A percentile compares a stretch with the other conserved stretches of the same genome.
These are phyloP conservation scores for Cryptoprocta ferox DNA, from an alignment of 2,797 vertebrate genomes.

Conservation along the genomic window DNA sequence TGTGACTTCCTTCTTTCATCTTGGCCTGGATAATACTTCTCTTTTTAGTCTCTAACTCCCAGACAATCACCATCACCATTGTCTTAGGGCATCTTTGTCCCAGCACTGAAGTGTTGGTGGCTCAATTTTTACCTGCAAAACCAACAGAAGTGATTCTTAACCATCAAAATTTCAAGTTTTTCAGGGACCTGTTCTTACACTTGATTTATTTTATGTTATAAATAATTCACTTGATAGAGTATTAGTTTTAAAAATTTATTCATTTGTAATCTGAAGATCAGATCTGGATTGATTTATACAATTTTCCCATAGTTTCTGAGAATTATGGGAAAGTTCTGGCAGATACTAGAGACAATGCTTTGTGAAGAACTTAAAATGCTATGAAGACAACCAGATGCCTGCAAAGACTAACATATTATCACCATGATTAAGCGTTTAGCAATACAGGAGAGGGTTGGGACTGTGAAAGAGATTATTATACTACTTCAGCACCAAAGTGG, in stretches of 20 bases:
- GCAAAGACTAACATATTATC: neutral
- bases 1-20: neutral
- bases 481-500: neutral
- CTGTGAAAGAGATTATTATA: neutral
- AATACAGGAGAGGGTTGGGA: neutral
- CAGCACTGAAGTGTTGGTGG: neutral
- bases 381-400: neutral
- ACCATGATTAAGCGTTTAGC: neutral
- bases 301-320: neutral
- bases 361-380: neutral
- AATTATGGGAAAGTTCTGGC: neutral
- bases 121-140: neutral
- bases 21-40: neutral
- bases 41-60: neutral
- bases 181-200: neutral
- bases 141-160: neutral
- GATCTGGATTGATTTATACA: neutral
- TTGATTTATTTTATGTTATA: neutral
- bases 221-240: neutral
- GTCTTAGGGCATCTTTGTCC: neutral
- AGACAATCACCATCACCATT: rapidly evolving
- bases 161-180: neutral
- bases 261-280: neutral
- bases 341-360: neutral
- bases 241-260: neutral